A percentile compares a stretch with the other conserved stretches of the same genome.
These are phyloP conservation scores for Ladona fulva DNA, from an alignment of 1,140 invertebrate genomes.

Conservation along the genomic window DNA sequence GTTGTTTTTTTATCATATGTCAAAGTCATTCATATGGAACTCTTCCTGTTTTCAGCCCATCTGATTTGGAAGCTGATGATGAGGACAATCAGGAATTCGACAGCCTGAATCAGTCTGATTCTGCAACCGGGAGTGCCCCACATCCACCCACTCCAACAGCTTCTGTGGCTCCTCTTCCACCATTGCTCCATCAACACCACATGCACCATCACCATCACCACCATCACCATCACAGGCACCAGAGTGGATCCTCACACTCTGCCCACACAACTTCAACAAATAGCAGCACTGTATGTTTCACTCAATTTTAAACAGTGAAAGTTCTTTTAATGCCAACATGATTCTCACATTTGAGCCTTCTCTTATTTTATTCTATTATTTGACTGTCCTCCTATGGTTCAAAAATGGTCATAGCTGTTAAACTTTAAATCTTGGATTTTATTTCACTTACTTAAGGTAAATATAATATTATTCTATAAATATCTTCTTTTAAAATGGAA, in stretches of 20 bases:
- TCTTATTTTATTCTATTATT: too few species aligned
- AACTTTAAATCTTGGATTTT: too few species aligned
- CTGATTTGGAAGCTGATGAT: slow-evolving; percentile 54
- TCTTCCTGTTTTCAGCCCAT: slow-evolving; percentile 37
- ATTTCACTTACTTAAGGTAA: too few species aligned
- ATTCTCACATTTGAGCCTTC: too few species aligned
- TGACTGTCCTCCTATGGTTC: too few species aligned
- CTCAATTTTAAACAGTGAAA: too few species aligned
- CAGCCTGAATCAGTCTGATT: slow-evolving; percentile 36
- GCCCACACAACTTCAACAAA: not conserved
- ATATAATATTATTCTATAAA: too few species aligned
- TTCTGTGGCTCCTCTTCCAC: not conserved
- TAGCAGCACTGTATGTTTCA: not conserved
- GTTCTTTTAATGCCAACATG: too few species aligned
- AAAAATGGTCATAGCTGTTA: too few species aligned
- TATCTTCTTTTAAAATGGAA: too few species aligned
- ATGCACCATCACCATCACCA: not conserved
- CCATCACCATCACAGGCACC: slow-evolving; percentile 15
- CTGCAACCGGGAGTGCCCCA: slow-evolving; percentile 29
- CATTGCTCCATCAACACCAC: not conserved
- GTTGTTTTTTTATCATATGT: too few species aligned
- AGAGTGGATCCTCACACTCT: not conserved
- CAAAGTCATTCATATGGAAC: too few species aligned
- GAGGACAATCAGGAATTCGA: slow-evolving; percentile 41
- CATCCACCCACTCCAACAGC: slow-evolving; percentile 27